A percentile compares a stretch with the other conserved stretches of the same genome.
phyloP scores from a whole-genome alignment of 2,797 vertebrate genomes.

The Xenopus petersii region DNA sequence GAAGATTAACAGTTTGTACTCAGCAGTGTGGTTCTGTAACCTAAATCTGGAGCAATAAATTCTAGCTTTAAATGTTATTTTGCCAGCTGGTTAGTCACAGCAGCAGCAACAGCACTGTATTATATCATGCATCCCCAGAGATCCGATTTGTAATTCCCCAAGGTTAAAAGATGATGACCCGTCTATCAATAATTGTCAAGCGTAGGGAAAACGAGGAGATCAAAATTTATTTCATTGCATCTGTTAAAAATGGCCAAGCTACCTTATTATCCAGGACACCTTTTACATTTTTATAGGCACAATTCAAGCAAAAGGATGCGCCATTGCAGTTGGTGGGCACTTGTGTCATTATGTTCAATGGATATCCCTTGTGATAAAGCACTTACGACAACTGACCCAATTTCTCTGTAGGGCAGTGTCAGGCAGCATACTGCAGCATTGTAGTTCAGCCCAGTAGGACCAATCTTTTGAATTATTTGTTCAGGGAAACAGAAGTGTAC shows the following conservation, averaged over 20 bases:
- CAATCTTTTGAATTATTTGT: slow-evolving; percentile 56
- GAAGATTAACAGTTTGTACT: slow-evolving; percentile 73
- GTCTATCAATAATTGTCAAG: slow-evolving; percentile 55
- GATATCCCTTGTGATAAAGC: slow-evolving; percentile 52
- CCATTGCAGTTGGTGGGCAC: slow-evolving; percentile 57
- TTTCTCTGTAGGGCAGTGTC: slow-evolving; percentile 57
- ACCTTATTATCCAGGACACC: neutral
- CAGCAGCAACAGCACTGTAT: slow-evolving; percentile 52
- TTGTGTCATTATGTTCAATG: slow-evolving; percentile 62
- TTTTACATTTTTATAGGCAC: slow-evolving; percentile 4
- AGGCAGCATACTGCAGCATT: slow-evolving; percentile 50
- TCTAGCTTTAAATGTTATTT: slow-evolving; percentile 74
- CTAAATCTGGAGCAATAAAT: slow-evolving; percentile 78
- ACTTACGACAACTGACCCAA: slow-evolving; percentile 55
- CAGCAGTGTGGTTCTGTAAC: slow-evolving; percentile 68
- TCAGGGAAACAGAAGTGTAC: slow-evolving; percentile 56
- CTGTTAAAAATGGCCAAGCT: neutral
- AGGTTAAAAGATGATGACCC: slow-evolving; percentile 39
- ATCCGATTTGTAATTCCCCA: slow-evolving; percentile 60
- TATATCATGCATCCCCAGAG: slow-evolving; percentile 53
- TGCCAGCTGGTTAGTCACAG: slow-evolving; percentile 68
- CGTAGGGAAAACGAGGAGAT: slow-evolving; percentile 54
- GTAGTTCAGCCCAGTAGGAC: slow-evolving; percentile 55
- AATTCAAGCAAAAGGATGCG: slow-evolving; percentile 18
- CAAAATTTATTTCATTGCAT: slow-evolving; percentile 50